Percentiles rank a stretch among this genome's conserved stretches.
Evolutionary conservation across 2,797 vertebrate species (phyloP).

Genomic region (Amblyopsis hoosieri): DNA sequence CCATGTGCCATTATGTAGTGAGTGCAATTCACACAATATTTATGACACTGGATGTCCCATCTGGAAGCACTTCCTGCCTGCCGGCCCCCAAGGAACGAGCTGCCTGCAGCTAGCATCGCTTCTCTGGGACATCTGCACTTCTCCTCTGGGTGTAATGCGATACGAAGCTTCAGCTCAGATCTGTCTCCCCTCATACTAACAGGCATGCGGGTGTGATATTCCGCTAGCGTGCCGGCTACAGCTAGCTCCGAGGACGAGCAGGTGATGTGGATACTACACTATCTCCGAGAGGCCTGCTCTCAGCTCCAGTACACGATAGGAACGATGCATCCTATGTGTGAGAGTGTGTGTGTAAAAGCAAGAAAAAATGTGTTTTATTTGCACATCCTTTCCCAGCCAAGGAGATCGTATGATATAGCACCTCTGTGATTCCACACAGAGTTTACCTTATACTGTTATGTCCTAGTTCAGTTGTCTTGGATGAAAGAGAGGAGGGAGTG

Average conservation of each 20-base stretch:
- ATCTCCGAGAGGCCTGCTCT: background rate
- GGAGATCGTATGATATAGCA: constrained; percentile 27
- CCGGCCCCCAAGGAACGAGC: constrained; percentile 42
- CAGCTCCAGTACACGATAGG: constrained; percentile 21
- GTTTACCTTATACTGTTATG: constrained; percentile 36
- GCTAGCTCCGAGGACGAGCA: constrained; percentile 19
- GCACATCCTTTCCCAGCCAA: constrained; percentile 19
- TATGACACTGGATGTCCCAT: constrained; percentile 75
- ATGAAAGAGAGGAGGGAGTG: constrained; percentile 30
- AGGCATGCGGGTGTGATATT: constrained; percentile 30
- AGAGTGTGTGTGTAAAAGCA: constrained; percentile 15
- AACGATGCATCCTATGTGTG: constrained; percentile 4
- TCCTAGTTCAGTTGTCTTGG: constrained; percentile 15
- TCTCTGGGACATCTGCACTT: constrained; percentile 65
- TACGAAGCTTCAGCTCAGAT: constrained; percentile 29
- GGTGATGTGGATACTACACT: constrained; percentile 16
- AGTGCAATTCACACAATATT: constrained; percentile 67
- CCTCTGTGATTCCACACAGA: too few species aligned
- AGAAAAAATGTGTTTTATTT: background rate
- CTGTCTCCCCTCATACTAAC: constrained; percentile 33
- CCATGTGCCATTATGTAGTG: constrained; percentile 50
- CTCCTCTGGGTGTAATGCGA: constrained; percentile 67
- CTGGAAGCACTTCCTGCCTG: constrained; percentile 67
- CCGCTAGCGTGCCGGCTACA: constrained; percentile 13
- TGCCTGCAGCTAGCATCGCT: constrained; percentile 45